Percentiles rank a stretch among this genome's conserved stretches.
phyloP scores from a whole-genome alignment of 2,797 vertebrate species.

The Smutsia temminckii region DNA sequence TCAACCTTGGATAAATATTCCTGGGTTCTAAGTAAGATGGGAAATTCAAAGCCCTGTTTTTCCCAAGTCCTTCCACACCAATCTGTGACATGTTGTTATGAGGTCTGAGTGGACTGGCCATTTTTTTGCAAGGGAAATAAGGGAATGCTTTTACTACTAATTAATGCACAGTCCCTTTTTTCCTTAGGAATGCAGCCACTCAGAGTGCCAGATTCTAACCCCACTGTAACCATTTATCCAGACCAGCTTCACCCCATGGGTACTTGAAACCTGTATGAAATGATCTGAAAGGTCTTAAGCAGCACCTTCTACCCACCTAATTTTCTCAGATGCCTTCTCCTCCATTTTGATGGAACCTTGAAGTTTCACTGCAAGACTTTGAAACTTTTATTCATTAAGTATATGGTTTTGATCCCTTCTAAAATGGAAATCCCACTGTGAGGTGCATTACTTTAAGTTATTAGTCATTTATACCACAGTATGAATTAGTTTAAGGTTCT shows the following conservation, averaged over 20 bases:
- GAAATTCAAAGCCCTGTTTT: conserved; percentile 55
- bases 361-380: background rate
- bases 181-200: background rate
- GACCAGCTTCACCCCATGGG: background rate
- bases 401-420: background rate
- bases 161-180: background rate
- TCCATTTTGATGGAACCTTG: conserved; percentile 39
- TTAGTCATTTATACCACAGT: background rate
- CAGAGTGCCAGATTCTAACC: background rate
- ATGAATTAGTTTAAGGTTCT: conserved; percentile 31
- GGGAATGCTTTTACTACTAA: background rate
- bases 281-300: background rate
- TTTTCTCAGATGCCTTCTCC: background rate
- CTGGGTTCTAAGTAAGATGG: conserved; percentile 9
- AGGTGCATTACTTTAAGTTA: background rate
- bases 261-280: background rate
- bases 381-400: background rate
- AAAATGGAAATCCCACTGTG: background rate
- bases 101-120: background rate
- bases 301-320: background rate
- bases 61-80: background rate
- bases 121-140: conserved; percentile 10
- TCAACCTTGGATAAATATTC: conserved; percentile 49
- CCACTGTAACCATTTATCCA: background rate
- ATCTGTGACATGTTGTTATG: conserved; percentile 16